Conservation (phyloP, 2,113 vertebrate species). For the Lasiurus borealis region DNA sequence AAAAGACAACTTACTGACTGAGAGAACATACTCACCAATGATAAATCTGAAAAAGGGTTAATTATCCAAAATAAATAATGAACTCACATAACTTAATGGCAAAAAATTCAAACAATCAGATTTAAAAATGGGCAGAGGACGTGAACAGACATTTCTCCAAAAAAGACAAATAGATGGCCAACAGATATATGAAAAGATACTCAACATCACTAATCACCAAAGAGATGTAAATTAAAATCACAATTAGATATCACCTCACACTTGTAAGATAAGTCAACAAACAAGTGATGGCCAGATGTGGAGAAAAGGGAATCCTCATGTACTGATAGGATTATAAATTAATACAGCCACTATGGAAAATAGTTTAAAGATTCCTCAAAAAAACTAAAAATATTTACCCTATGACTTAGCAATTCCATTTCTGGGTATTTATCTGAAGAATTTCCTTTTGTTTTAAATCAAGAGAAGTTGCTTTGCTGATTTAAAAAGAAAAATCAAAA, state of each 20-base stretch:
- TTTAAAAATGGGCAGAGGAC: background rate
- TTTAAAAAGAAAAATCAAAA: constrained; percentile 14
- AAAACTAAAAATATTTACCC: background rate
- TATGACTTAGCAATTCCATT: background rate
- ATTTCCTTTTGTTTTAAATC: constrained; percentile 26
- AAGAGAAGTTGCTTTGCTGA: background rate
- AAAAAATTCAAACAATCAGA: background rate
- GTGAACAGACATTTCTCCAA: background rate
- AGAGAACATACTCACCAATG: background rate
- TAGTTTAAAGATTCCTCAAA: background rate
- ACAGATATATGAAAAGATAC: background rate
- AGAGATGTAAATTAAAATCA: background rate
- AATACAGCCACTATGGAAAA: background rate
- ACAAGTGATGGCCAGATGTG: background rate
- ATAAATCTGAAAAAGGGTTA: background rate
- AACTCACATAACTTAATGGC: background rate
- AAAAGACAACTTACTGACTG: background rate
- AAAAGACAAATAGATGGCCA: background rate
- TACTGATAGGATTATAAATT: background rate
- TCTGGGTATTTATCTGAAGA: background rate
- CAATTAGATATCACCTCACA: background rate
- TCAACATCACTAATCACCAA: background rate
- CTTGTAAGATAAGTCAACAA: background rate
- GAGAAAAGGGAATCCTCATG: background rate
- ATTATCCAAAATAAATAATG: background rate